Evolutionary conservation across 2,888 invertebrate genomes (phyloP).

Genomic region (Panorpa germanica): DNA sequence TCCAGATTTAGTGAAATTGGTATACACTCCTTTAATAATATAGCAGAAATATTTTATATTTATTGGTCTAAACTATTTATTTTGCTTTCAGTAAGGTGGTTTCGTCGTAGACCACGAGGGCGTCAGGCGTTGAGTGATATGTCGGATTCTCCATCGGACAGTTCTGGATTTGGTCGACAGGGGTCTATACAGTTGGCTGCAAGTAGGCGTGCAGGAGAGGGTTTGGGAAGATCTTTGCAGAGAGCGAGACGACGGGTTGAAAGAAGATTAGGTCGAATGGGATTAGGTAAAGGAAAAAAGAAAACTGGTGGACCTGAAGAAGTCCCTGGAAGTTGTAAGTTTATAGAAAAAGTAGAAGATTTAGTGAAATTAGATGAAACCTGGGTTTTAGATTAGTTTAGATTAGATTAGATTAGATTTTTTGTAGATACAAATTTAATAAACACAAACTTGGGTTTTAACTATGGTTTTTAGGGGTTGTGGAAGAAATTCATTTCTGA

Average conservation of each 20-base stretch:
- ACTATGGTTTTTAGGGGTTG: too few species aligned
- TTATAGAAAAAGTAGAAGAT: too few species aligned
- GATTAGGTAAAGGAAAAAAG: slow-evolving; percentile 69
- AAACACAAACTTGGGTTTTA: too few species aligned
- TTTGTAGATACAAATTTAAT: not conserved
- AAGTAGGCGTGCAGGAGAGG: slow-evolving; percentile 23
- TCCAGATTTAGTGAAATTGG: slow-evolving; percentile 53
- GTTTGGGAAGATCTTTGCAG: slow-evolving; percentile 45
- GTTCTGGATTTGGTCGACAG: slow-evolving; percentile 33
- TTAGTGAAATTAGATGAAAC: too few species aligned
- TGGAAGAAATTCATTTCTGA: too few species aligned
- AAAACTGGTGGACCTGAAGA: slow-evolving; percentile 81
- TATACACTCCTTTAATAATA: slow-evolving; percentile 3
- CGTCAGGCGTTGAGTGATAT: slow-evolving; percentile 28
- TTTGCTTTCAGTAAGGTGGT: slow-evolving; percentile 33
- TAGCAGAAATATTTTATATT: not conserved
- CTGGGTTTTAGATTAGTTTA: too few species aligned
- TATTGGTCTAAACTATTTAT: not conserved
- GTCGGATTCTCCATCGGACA: slow-evolving; percentile 35
- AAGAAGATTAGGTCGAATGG: slow-evolving; percentile 69
- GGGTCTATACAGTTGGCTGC: slow-evolving; percentile 25
- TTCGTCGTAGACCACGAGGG: slow-evolving; percentile 35
- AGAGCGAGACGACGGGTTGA: slow-evolving; percentile 79
- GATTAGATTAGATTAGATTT: too few species aligned
- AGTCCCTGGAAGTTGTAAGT: slow-evolving; percentile 54